Evolutionary conservation across 2,113 vertebrate genomes (phyloP).

Genomic region (Sturnira hondurensis): DNA sequence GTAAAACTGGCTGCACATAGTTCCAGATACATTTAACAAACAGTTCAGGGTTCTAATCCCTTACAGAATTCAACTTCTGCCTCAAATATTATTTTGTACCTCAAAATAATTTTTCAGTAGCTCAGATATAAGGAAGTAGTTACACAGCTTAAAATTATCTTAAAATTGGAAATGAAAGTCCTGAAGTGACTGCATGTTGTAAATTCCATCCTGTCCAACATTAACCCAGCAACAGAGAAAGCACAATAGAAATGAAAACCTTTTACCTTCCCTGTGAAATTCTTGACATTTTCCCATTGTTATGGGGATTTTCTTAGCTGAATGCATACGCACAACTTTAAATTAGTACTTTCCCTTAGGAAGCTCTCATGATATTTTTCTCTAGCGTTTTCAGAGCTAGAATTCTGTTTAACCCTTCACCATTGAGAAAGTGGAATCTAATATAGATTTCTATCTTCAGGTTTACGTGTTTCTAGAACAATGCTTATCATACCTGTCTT

Average conservation of each 20-base stretch:
- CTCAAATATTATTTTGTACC: not conserved
- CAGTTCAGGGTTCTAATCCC: not conserved
- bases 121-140: not conserved
- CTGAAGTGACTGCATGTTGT: not conserved
- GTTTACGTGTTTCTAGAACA: not conserved
- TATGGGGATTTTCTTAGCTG: conserved; percentile 27
- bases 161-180: not conserved
- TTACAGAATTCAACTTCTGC: not conserved
- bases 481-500: not conserved
- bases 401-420: not conserved
- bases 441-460: not conserved
- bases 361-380: not conserved
- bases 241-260: not conserved
- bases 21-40: not conserved
- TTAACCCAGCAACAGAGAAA: not conserved
- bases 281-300: not conserved
- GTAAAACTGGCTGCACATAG: not conserved
- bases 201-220: not conserved
- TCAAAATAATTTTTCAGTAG: not conserved
- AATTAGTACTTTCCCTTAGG: not conserved
- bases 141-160: not conserved
- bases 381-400: not conserved
- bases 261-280: conserved; percentile 14
- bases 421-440: conserved; percentile 10
- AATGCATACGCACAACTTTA: not conserved